phyloP scores from a whole-genome alignment of 2,797 vertebrate genomes.

The Mormyrops boulengeri region DNA sequence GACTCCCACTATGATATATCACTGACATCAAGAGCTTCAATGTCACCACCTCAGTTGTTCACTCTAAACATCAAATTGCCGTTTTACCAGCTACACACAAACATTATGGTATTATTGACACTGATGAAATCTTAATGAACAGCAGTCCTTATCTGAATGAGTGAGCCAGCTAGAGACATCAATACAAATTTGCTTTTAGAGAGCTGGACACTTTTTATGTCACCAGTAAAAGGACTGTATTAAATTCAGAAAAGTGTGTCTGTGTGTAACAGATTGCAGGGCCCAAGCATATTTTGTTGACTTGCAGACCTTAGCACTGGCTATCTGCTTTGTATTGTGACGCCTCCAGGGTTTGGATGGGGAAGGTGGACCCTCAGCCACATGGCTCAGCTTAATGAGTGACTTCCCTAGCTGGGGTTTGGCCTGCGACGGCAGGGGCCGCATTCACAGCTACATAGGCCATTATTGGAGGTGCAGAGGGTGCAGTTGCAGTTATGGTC shows the following conservation, averaged over 20 bases:
- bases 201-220: not conserved
- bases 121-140: not conserved
- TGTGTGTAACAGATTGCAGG: not conserved
- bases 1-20: not conserved
- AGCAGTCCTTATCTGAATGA: not conserved
- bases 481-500: not conserved
- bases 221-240: not conserved
- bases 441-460: not conserved
- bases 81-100: not conserved
- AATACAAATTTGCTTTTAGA: not conserved
- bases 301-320: not conserved
- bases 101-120: not conserved
- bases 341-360: conserved; percentile 10
- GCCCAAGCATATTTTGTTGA: not conserved
- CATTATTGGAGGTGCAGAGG: not conserved
- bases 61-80: not conserved
- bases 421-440: conserved; percentile 37
- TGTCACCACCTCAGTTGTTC: not conserved
- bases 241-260: not conserved
- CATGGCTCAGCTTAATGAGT: not conserved
- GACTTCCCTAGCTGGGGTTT: conserved; percentile 38
- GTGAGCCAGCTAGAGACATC: not conserved
- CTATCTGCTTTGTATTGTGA: conserved; percentile 22
- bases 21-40: not conserved
- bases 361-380: not conserved